These are phyloP conservation scores for Nineta flava DNA, from an alignment of 2,888 invertebrate species.

Conservation along the genomic window DNA sequence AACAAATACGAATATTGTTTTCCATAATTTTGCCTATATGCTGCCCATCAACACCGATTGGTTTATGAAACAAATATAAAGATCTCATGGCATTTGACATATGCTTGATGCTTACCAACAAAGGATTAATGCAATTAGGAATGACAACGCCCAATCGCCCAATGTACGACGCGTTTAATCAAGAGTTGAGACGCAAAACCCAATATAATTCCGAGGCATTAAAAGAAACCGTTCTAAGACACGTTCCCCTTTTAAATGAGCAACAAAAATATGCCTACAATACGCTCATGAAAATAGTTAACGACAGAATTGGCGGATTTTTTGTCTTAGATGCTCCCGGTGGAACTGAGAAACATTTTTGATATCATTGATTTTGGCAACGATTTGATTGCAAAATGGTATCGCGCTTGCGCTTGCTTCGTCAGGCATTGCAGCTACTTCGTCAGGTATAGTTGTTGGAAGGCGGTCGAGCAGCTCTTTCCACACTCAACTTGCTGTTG, in stretches of 20 bases:
- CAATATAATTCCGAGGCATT: slow-evolving; percentile 11
- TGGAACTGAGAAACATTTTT: slow-evolving; percentile 25
- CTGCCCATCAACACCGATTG: slow-evolving; percentile 13
- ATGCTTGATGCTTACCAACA: slow-evolving; percentile 12
- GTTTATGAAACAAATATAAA: slow-evolving; percentile 16
- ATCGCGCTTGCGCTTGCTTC: slow-evolving; percentile 24
- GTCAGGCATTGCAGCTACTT: slow-evolving; percentile 29
- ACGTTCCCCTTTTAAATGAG: slow-evolving; percentile 15
- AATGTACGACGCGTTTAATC: slow-evolving; percentile 15
- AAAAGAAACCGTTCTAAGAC: slow-evolving; percentile 14
- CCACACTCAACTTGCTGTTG: slow-evolving; percentile 22
- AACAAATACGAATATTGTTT: slow-evolving; percentile 13
- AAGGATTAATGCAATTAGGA: slow-evolving; percentile 15
- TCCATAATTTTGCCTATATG: slow-evolving; percentile 15
- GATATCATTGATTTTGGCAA: slow-evolving; percentile 22
- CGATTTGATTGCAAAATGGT: slow-evolving; percentile 17
- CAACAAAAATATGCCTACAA: slow-evolving; percentile 16
- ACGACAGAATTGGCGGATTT: slow-evolving; percentile 11
- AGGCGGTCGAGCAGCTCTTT: slow-evolving; percentile 23
- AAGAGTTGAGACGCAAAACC: slow-evolving; percentile 11
- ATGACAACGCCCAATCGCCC: slow-evolving; percentile 18
- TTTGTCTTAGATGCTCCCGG: slow-evolving; percentile 18
- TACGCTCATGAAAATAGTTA: slow-evolving; percentile 15
- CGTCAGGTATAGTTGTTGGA: too few species aligned
- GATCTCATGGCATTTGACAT: slow-evolving; percentile 14